Evolutionary conservation across 2,113 vertebrate genomes (phyloP).

Genomic region (Pelmatolapia mariae): DNA sequence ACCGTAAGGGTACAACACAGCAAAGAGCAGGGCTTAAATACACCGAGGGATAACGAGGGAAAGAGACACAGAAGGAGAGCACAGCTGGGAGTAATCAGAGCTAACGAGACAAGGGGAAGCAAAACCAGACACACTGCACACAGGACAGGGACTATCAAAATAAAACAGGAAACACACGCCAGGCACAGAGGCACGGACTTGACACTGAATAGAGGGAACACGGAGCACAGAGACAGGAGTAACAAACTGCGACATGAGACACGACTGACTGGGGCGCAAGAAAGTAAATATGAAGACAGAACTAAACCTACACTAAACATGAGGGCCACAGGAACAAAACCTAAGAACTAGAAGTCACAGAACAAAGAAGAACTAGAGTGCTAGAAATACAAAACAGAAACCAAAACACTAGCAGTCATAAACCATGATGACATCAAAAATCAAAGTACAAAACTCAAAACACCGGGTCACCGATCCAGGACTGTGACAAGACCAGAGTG

Average conservation of each 20-base stretch:
- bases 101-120: background rate
- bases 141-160: background rate
- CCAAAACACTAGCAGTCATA: background rate
- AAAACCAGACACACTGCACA: background rate
- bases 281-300: background rate
- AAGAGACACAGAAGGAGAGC: background rate
- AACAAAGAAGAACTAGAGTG: background rate
- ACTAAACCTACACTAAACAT: background rate
- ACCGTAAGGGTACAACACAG: background rate
- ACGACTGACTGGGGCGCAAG: fast-evolving
- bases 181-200: background rate
- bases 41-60: fast-evolving
- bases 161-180: background rate
- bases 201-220: background rate
- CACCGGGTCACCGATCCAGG: background rate
- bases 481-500: background rate
- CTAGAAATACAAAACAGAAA: background rate
- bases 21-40: background rate
- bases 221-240: background rate
- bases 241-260: background rate
- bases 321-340: background rate
- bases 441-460: background rate
- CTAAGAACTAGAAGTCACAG: background rate
- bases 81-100: fast-evolving
- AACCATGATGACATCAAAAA: background rate